Evolutionary conservation across 2,888 invertebrate genomes (phyloP), one percentile per base, ranked within the genome.

Genomic region (Troides helena): DNA sequence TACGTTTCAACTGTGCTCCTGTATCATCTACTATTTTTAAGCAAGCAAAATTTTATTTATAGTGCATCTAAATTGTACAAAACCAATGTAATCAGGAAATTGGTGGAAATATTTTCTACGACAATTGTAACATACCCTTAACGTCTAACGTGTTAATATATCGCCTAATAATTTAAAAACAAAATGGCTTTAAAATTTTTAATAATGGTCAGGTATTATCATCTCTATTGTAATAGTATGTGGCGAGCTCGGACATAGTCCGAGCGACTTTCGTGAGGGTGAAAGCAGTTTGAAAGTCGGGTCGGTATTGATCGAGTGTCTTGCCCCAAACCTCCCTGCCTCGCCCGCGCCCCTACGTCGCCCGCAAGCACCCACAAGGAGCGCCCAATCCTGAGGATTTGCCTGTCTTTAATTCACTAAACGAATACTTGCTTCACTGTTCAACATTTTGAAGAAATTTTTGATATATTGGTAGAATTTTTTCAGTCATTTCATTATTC

Each of bases 261-360:
- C 90, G 90, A 85, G 86, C 90, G 90, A 92, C 92, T 92, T 92
- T 92, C 92, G 88, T 89, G 90, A 92, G 92, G 92, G 91, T 89
- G 91, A 92, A 92, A 92, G 90, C 92, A 91, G 92, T 92, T 92
- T 92, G 92, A 92, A 92, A 92, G 92, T 92, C 92, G 91, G 90
- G 90, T 87, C 88, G 86, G 92, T 92, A 92, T 92, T 91, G 92
- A 92, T 92, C 92, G 90, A 90, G 90, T 91, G 90, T 90, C 91
- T 92, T 92, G 81, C 87, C 84, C 79, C 82, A 21, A 21, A 21
- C 82, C 80, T 78, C 77, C 75, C 78, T 43, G 43, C 2, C 46
- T 14, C 46, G 14, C 4, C 46, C 46, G 76, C 78, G 77, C 79
- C 80, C 77, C 74, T 12, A 78, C 78, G 78, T 74, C 74, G 71